These are phyloP conservation scores for Xenopus borealis DNA, from an alignment of 2,113 vertebrate genomes.

Conservation along the genomic window DNA sequence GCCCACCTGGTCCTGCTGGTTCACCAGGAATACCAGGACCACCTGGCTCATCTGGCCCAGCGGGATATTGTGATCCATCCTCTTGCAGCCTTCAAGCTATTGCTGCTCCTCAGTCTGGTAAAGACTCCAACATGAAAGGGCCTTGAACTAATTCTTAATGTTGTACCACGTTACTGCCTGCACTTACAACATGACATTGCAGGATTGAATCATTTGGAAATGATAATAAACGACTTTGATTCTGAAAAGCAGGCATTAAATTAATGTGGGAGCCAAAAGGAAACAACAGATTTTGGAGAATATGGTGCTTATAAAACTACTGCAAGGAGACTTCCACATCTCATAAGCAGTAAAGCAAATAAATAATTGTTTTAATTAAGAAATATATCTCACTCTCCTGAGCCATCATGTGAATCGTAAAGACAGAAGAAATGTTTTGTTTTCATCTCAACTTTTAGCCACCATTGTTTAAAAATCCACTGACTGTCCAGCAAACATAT, in stretches of 20 bases:
- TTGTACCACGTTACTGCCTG: neutral
- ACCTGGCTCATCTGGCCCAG: conserved; percentile 77
- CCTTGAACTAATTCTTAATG: conserved; percentile 50
- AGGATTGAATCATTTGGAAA: conserved; percentile 40
- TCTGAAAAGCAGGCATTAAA: conserved; percentile 43
- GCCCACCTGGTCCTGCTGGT: conserved; percentile 77
- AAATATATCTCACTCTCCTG: conserved; percentile 41
- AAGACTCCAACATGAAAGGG: conserved; percentile 73
- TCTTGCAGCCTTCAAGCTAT: conserved; percentile 83
- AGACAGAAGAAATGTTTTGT: conserved; percentile 50
- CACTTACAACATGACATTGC: conserved; percentile 47
- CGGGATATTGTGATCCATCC: conserved; percentile 90
- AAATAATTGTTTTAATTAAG: conserved; percentile 47
- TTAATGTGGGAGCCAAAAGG: conserved; percentile 42
- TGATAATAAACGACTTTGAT: conserved; percentile 3
- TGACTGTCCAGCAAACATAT: conserved; percentile 5
- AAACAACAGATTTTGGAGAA: conserved; percentile 47
- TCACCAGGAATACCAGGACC: conserved; percentile 86
- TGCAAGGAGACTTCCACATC: conserved; percentile 40
- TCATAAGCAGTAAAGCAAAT: conserved; percentile 22
- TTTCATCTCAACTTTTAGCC: conserved; percentile 56
- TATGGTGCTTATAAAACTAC: conserved; percentile 63
- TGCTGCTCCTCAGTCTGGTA: conserved; percentile 66
- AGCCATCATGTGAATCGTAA: conserved; percentile 48
- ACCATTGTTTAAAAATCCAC: conserved; percentile 11